These are phyloP conservation scores for Athalia cordata DNA, from an alignment of 2,888 invertebrate genomes.

Conservation along the genomic window DNA sequence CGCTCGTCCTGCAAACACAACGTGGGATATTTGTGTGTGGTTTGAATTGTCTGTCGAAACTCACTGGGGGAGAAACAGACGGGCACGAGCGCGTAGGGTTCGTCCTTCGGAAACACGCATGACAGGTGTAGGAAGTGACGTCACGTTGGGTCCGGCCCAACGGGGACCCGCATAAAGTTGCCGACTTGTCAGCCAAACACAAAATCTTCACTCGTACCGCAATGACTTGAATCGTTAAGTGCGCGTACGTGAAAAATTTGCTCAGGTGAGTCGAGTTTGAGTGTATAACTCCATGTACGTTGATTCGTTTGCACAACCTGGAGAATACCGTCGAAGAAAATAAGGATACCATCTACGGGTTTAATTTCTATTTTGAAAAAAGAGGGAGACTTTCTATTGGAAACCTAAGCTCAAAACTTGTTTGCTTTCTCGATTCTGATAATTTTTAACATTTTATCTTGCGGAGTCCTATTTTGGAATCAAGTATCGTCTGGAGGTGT, in stretches of 20 bases:
- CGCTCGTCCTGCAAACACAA: no score
- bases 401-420: conserved; percentile 13
- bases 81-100: conserved; percentile 60
- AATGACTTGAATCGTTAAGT: no score
- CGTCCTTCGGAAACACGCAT: conserved; percentile 72
- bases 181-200: no score
- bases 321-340: no score
- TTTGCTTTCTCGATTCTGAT: conserved; percentile 25
- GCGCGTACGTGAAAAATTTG: no score
- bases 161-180: background rate
- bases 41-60: conserved; percentile 44
- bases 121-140: conserved; percentile 73
- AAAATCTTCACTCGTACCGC: no score
- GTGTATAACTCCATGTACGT: no score
- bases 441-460: background rate
- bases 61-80: conserved; percentile 55
- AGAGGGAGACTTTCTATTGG: conserved; percentile 28
- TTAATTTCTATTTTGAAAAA: conserved; percentile 2
- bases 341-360: no score
- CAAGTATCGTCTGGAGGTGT: no score
- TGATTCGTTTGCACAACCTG: no score
- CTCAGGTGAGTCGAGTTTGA: no score
- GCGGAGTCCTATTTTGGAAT: background rate
- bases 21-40: conserved; percentile 50
- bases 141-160: conserved; percentile 52